Evolutionary conservation across 2,113 vertebrate genomes (phyloP).

Genomic region (Podarcis muralis): DNA sequence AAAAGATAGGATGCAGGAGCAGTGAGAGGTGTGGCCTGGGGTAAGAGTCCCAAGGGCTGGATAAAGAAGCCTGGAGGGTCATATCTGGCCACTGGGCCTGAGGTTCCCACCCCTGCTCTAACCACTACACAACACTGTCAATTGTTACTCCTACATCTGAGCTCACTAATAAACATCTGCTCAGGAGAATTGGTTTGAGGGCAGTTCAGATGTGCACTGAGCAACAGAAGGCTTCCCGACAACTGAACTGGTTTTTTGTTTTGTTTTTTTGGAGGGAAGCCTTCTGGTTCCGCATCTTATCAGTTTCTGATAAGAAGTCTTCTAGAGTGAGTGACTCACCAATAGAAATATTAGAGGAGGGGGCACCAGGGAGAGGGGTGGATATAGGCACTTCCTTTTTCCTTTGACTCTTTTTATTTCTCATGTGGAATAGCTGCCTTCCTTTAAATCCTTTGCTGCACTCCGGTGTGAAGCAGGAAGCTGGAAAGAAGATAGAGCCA

Average conservation of each 20-base stretch:
- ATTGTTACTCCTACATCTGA: conserved; percentile 48
- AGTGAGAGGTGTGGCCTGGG: no score
- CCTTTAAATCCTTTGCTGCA: not conserved
- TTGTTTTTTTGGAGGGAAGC: conserved; percentile 41
- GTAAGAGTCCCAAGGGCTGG: no score
- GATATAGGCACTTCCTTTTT: conserved; percentile 40
- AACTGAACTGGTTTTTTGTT: conserved; percentile 37
- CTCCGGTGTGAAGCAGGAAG: conserved; percentile 50
- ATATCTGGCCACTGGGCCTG: no score
- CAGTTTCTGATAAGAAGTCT: conserved; percentile 67
- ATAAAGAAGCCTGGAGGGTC: no score
- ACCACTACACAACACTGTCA: not conserved
- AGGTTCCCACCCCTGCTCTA: no score
- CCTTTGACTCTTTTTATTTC: conserved; percentile 26
- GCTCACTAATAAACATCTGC: conserved; percentile 71
- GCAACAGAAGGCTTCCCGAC: conserved; percentile 65
- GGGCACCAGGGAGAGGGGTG: conserved; percentile 9
- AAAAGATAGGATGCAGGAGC: no score
- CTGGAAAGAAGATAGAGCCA: not conserved
- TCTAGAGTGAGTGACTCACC: conserved; percentile 40
- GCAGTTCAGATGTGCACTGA: conserved; percentile 60
- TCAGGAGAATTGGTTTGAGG: conserved; percentile 61
- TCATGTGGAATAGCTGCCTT: conserved; percentile 15
- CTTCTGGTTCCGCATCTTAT: conserved; percentile 66
- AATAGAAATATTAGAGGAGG: conserved; percentile 20